These are phyloP conservation scores for Leguminivora glycinivorella DNA, from an alignment of 1,140 invertebrate genomes.

Conservation along the genomic window DNA sequence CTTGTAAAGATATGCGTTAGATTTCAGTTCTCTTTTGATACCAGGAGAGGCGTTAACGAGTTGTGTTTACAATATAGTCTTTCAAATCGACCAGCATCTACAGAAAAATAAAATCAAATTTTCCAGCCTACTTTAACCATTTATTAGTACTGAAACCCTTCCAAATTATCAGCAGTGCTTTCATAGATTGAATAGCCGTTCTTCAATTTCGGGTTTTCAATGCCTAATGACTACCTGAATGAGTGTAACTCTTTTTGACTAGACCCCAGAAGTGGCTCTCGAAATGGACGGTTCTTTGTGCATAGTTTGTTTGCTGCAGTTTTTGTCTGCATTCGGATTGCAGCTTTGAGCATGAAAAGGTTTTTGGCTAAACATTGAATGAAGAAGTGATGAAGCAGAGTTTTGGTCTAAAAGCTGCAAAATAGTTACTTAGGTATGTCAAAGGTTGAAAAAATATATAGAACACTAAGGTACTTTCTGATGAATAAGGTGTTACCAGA, in stretches of 20 bases:
- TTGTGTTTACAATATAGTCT: too few species aligned
- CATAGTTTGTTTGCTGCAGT: conserved; percentile 17
- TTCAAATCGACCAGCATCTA: too few species aligned
- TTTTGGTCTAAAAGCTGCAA: not conserved
- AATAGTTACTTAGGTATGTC: too few species aligned
- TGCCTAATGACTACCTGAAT: conserved; percentile 23
- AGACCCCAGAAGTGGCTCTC: conserved; percentile 7
- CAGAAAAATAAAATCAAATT: not conserved
- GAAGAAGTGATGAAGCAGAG: not conserved
- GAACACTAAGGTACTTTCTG: too few species aligned
- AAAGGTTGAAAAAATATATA: too few species aligned
- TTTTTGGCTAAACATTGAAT: conserved; percentile 11
- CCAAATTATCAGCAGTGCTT: conserved; percentile 4
- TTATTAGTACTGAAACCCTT: conserved; percentile 17
- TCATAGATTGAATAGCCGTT: conserved; percentile 9
- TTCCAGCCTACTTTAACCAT: not conserved
- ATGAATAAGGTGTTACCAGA: too few species aligned
- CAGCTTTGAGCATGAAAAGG: conserved; percentile 11
- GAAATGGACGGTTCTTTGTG: conserved; percentile 19
- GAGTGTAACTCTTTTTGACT: conserved; percentile 21
- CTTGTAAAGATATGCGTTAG: too few species aligned
- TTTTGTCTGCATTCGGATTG: conserved; percentile 8
- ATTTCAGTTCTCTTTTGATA: too few species aligned
- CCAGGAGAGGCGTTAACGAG: too few species aligned
- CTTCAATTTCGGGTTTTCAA: conserved; percentile 22